Conservation (phyloP, 2,113 vertebrate genomes). For the Grantiella picta region DNA sequence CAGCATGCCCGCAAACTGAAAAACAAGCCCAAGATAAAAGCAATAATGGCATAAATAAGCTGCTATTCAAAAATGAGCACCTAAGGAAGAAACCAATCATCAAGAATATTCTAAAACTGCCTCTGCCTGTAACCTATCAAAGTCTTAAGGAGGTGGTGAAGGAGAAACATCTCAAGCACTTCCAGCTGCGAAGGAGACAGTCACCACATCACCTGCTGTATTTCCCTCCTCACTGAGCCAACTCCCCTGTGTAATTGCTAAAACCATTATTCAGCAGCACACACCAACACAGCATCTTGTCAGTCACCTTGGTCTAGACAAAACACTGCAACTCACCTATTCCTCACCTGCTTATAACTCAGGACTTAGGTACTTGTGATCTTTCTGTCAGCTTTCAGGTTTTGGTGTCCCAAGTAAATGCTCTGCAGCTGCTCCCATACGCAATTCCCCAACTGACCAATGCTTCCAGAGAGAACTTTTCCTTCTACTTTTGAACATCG, state of each 20-base stretch:
- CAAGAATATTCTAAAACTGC: background rate
- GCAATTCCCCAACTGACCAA: background rate
- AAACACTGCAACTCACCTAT: background rate
- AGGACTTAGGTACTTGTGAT: background rate
- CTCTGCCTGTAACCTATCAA: background rate
- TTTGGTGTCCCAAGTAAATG: background rate
- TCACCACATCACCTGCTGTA: accelerated
- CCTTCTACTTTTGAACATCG: background rate
- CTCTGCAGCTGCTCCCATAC: background rate
- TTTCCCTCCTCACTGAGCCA: background rate
- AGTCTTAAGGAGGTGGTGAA: background rate
- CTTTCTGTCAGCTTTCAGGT: background rate
- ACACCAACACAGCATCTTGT: accelerated
- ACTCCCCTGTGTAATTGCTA: accelerated
- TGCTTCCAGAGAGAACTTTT: background rate
- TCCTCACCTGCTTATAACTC: background rate
- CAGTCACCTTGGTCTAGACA: background rate
- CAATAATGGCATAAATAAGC: background rate
- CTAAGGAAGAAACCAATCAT: background rate
- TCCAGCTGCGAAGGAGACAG: accelerated
- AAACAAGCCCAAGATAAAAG: accelerated
- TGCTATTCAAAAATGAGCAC: background rate
- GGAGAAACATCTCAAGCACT: background rate
- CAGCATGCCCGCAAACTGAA: background rate
- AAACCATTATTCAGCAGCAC: background rate